These are phyloP conservation scores for Rhynchomys soricoides DNA, from an alignment of 2,113 vertebrate genomes.

Conservation along the genomic window DNA sequence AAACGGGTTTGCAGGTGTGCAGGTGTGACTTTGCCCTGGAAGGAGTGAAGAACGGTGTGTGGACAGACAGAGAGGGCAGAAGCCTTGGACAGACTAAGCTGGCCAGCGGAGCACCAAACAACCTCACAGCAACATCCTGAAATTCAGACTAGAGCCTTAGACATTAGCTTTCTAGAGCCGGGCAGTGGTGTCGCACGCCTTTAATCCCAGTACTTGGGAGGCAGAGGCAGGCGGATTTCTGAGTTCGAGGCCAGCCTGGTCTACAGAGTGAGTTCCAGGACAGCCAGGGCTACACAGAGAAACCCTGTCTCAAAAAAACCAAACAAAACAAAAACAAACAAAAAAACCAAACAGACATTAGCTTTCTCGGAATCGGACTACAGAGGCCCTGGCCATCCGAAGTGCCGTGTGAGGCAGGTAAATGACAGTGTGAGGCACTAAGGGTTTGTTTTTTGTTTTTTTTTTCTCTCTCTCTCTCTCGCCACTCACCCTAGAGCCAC, in stretches of 20 bases:
- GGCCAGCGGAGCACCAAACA: not conserved
- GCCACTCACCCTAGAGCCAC: not conserved
- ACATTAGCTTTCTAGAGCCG: not conserved
- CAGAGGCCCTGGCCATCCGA: not conserved
- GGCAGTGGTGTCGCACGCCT: no score
- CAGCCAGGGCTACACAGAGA: no score
- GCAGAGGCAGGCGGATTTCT: no score
- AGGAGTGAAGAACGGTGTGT: no score
- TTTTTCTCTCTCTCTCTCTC: not conserved
- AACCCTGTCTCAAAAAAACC: no score
- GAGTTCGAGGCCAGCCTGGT: no score
- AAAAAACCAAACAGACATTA: no score
- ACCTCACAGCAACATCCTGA: not conserved
- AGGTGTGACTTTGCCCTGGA: not conserved
- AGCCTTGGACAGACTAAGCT: not conserved
- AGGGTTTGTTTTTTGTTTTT: not conserved
- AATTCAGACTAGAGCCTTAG: not conserved
- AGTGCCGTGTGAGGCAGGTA: not conserved
- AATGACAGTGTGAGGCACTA: not conserved
- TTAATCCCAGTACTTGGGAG: no score
- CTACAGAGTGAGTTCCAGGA: no score
- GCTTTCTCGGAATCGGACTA: not conserved
- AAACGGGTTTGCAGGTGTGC: not conserved
- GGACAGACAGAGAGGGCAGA: not conserved
- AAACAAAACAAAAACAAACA: no score